These are phyloP conservation scores for Drosophila lowei DNA, from an alignment of 1,140 invertebrate genomes.

Conservation along the genomic window DNA sequence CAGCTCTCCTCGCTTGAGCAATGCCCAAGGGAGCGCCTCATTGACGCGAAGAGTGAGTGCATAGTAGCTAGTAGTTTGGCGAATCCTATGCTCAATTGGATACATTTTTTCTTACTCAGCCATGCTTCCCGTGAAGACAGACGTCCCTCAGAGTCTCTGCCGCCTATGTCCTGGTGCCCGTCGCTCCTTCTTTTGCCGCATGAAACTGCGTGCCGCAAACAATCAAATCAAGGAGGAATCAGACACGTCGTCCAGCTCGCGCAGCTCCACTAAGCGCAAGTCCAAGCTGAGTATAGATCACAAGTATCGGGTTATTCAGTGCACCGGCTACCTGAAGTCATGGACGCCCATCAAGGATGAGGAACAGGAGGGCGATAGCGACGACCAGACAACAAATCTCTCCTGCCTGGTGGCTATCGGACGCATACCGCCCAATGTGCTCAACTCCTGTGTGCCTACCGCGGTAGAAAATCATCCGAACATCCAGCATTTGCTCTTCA, in stretches of 20 bases:
- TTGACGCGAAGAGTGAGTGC: constrained; percentile 95
- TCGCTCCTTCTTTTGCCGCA: constrained; percentile 96
- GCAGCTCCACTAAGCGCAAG: constrained; percentile 86
- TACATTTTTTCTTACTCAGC: constrained; percentile 84
- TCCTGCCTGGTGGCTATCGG: constrained; percentile 94
- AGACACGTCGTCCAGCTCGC: constrained; percentile 87
- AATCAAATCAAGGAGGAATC: constrained; percentile 89
- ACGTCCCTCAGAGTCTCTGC: constrained; percentile 89
- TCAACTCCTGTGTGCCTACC: constrained; percentile 73
- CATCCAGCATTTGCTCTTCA: constrained; percentile 87
- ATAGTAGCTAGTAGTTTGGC: neutral
- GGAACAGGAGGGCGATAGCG: constrained; percentile 87
- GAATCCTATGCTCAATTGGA: neutral
- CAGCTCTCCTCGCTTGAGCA: constrained; percentile 96
- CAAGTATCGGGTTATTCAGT: constrained; percentile 92
- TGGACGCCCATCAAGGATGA: constrained; percentile 92
- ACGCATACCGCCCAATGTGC: constrained; percentile 86
- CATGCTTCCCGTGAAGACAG: constrained; percentile 95
- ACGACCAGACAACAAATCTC: constrained; percentile 89
- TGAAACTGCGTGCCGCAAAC: constrained; percentile 90
- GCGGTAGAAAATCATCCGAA: constrained; percentile 83
- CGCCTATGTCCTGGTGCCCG: constrained; percentile 93
- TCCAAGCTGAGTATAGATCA: constrained; percentile 87
- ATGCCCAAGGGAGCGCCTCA: constrained; percentile 93
- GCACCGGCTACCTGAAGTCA: constrained; percentile 95